A percentile compares a stretch with the other conserved stretches of the same genome.
phyloP scores from a whole-genome alignment of 2,888 invertebrate genomes.

The Patella pellucida region DNA sequence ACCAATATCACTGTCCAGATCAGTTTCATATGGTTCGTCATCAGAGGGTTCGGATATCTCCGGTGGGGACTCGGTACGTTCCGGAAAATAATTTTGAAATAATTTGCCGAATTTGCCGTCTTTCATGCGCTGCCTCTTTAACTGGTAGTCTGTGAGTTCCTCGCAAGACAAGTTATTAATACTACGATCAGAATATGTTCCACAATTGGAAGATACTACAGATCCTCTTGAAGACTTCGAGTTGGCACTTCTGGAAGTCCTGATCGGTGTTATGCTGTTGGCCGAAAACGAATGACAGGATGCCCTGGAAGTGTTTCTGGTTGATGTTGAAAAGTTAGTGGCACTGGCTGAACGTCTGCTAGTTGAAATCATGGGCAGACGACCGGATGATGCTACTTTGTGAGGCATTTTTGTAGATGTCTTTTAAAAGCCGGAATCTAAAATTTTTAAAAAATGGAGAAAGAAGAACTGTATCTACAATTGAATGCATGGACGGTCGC shows the following conservation, averaged over 20 bases:
- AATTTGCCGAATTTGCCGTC: conserved; percentile 31
- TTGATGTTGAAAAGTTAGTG: neutral
- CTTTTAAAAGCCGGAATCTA: no score
- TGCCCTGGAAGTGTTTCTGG: neutral
- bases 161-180: neutral
- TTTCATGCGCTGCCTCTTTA: neutral
- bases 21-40: conserved; percentile 43
- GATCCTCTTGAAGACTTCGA: neutral
- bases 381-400: neutral
- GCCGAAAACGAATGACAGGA: neutral
- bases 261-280: neutral
- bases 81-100: conserved; percentile 36
- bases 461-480: no score
- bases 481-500: no score
- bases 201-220: neutral
- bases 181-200: neutral
- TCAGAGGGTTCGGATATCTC: conserved; percentile 26
- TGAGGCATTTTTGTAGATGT: neutral
- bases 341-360: neutral
- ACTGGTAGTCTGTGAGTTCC: neutral
- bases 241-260: neutral
- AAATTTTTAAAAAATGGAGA: no score
- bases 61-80: conserved; percentile 27
- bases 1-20: conserved; percentile 40
- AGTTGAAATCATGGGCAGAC: neutral